Percentiles rank a stretch among this genome's conserved stretches.
Conservation (phyloP, 2,888 invertebrate species). For the Conomelus anceps region DNA sequence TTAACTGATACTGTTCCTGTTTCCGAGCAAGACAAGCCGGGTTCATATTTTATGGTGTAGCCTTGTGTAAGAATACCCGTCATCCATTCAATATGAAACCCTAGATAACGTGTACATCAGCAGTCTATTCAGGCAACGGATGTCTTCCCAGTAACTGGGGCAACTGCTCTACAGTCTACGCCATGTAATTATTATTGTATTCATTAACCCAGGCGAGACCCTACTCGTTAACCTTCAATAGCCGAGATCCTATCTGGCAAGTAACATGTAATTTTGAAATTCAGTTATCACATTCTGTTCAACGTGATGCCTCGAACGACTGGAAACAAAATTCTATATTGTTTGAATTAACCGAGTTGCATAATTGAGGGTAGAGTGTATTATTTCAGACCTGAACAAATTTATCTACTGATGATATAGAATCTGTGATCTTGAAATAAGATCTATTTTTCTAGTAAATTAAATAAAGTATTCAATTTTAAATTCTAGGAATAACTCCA, state of each 20-base stretch:
- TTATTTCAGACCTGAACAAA: no score
- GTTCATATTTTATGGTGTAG: background rate
- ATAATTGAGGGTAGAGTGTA: background rate
- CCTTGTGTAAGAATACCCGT: background rate
- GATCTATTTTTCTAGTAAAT: no score
- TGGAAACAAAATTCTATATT: background rate
- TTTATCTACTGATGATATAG: no score
- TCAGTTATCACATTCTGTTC: background rate
- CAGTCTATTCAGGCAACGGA: background rate
- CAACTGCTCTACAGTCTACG: background rate
- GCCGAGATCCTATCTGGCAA: background rate
- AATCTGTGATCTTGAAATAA: no score
- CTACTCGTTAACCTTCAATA: background rate
- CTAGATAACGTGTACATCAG: background rate
- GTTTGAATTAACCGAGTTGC: background rate
- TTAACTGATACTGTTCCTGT: background rate
- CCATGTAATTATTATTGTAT: background rate
- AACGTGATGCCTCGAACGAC: background rate
- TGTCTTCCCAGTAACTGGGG: background rate
- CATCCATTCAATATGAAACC: background rate
- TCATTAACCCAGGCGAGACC: background rate
- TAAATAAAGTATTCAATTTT: no score
- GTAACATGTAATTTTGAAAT: background rate
- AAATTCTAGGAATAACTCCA: no score
- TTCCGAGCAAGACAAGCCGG: background rate